Conservation (phyloP, 2,797 vertebrate genomes). For the Rhinogobio ventralis region DNA sequence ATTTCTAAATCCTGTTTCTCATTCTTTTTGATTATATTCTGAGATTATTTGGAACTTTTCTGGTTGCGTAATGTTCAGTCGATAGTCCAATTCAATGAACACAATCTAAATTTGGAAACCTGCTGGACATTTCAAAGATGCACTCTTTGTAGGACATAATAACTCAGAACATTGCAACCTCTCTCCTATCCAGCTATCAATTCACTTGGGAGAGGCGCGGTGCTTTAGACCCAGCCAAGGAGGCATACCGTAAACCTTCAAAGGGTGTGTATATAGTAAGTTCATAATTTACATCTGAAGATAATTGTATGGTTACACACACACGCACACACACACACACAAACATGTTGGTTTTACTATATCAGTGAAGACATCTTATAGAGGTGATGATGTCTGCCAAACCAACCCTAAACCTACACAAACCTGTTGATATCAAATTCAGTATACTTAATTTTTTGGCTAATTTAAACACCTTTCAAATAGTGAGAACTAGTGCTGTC, state of each 20-base stretch:
- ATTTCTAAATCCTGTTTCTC: neutral
- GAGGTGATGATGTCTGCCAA: neutral
- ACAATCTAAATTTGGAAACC: neutral
- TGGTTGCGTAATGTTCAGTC: neutral
- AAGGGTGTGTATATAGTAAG: constrained; percentile 14
- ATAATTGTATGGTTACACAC: neutral
- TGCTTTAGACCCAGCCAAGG: neutral
- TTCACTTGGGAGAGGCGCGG: neutral
- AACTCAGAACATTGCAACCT: neutral
- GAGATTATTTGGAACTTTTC: neutral
- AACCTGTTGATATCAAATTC: neutral
- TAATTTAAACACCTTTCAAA: neutral
- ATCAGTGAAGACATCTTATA: neutral
- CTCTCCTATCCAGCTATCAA: neutral
- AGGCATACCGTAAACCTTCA: constrained; percentile 1
- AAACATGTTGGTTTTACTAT: neutral
- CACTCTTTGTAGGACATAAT: neutral
- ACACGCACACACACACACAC: neutral
- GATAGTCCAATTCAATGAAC: neutral
- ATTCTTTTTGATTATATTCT: neutral
- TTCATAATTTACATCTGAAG: constrained; percentile 5
- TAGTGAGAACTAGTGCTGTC: neutral
- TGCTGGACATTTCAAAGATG: neutral
- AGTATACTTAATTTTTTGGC: neutral
- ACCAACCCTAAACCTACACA: neutral